Evolutionary conservation across 2,113 vertebrate genomes (phyloP).

Genomic region (Microcebus jonahi): DNA sequence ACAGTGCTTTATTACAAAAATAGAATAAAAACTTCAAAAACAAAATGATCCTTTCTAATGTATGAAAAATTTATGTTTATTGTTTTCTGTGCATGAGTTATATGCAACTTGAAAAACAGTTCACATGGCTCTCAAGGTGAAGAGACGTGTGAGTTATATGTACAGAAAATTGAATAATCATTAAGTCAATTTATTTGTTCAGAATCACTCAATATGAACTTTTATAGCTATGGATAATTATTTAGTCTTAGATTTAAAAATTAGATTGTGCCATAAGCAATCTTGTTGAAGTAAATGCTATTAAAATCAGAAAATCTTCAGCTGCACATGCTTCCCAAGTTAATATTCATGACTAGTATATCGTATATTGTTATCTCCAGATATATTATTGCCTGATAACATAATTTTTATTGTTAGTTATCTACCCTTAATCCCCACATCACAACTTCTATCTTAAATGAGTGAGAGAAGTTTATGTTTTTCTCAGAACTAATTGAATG

Average conservation of each 20-base stretch:
- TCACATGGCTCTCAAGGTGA: too few relatives aligned
- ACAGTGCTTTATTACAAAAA: too few relatives aligned
- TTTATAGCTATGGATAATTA: not conserved
- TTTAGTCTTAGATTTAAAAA: not conserved
- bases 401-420: not conserved
- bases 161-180: not conserved
- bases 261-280: not conserved
- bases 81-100: too few relatives aligned
- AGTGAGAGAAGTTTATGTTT: not conserved
- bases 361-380: not conserved
- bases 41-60: too few relatives aligned
- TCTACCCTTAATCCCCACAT: not conserved
- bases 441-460: not conserved
- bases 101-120: too few relatives aligned
- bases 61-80: too few relatives aligned
- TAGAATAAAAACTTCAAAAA: too few relatives aligned
- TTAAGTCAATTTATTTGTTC: not conserved
- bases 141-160: too few relatives aligned
- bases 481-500: not conserved
- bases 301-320: slow-evolving; percentile 7
- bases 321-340: not conserved
- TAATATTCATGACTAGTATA: not conserved
- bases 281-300: not conserved
- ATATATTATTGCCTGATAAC: not conserved
- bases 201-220: not conserved